These are phyloP conservation scores for Microctonus hyperodae DNA, from an alignment of 2,888 invertebrate genomes.

Conservation along the genomic window DNA sequence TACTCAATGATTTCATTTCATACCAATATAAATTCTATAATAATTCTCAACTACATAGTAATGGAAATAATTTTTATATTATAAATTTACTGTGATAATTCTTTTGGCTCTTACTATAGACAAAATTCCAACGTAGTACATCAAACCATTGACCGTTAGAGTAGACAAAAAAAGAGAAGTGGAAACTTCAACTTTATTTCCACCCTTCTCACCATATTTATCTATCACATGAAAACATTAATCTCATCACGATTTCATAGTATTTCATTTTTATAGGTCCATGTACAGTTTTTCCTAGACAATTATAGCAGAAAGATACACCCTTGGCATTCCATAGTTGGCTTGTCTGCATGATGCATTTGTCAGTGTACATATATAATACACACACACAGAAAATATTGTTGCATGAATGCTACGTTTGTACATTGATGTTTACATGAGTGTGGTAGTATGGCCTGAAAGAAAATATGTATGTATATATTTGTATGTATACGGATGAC, in stretches of 20 bases:
- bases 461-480: slow-evolving; percentile 28
- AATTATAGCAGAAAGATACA: slow-evolving; percentile 36
- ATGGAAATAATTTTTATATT: not conserved
- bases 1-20: no score
- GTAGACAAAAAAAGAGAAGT: not conserved
- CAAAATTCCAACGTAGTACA: slow-evolving; percentile 1
- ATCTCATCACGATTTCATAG: not conserved
- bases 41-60: not conserved
- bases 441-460: slow-evolving; percentile 2
- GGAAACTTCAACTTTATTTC: not conserved
- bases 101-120: not conserved
- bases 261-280: slow-evolving; percentile 21
- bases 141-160: not conserved
- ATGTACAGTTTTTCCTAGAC: slow-evolving; percentile 29
- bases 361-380: slow-evolving; percentile 1
- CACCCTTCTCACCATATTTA: not conserved
- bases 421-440: not conserved
- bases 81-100: not conserved
- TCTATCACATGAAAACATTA: not conserved
- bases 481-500: no score
- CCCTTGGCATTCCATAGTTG: slow-evolving; percentile 33
- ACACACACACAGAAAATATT: not conserved
- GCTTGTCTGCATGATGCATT: slow-evolving; percentile 13
- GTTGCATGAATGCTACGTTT: not conserved
- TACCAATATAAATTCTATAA: no score